Percentiles rank a stretch among this genome's conserved stretches.
These are phyloP conservation scores for Alligator sinensis DNA, from an alignment of 2,113 vertebrate genomes.

Conservation along the genomic window DNA sequence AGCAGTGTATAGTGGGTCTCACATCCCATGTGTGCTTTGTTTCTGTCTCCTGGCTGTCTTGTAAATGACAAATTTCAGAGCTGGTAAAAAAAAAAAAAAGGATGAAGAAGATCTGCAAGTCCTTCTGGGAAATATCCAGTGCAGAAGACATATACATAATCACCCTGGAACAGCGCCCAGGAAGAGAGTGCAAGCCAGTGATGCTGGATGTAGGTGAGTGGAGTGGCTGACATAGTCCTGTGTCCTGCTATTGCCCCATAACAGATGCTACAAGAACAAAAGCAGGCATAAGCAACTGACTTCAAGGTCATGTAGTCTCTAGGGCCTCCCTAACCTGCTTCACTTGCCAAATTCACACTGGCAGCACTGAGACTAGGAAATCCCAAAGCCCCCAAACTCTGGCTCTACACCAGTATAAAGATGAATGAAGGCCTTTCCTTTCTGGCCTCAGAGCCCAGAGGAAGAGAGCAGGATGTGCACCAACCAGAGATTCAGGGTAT, in stretches of 20 bases:
- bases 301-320: not conserved
- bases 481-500: too few relatives aligned
- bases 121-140: not conserved
- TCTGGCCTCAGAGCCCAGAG: not conserved
- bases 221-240: not conserved
- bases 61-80: too few relatives aligned
- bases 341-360: rapidly evolving
- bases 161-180: too few relatives aligned
- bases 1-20: not conserved
- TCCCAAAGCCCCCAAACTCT: not conserved
- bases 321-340: not conserved
- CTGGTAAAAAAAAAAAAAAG: too few relatives aligned
- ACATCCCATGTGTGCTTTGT: not conserved
- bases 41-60: too few relatives aligned
- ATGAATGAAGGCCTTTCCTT: not conserved
- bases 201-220: not conserved
- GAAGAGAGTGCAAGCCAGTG: too few relatives aligned
- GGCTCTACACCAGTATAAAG: rapidly evolving
- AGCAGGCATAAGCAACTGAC: not conserved
- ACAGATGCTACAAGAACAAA: not conserved
- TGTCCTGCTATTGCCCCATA: not conserved
- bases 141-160: too few relatives aligned
- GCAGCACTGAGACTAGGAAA: not conserved
- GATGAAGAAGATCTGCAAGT: not conserved
- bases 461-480: not conserved